A percentile compares a stretch with the other conserved stretches of the same genome.
Conservation (phyloP, 1,140 invertebrate genomes). For the Eumaeus atala region DNA sequence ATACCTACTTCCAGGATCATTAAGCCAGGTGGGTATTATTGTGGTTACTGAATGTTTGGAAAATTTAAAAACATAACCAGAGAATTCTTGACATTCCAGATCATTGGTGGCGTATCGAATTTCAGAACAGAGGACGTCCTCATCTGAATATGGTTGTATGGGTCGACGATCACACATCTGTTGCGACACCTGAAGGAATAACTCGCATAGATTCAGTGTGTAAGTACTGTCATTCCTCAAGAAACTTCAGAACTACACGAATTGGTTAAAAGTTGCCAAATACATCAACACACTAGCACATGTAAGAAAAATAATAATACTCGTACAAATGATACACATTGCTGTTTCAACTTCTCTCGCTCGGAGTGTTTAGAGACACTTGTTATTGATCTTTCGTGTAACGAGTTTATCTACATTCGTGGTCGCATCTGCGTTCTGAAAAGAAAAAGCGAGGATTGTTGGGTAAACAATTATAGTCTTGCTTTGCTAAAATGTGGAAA, state of each 20-base stretch:
- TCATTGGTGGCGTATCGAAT: conserved; percentile 32
- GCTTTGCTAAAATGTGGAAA: conserved; percentile 23
- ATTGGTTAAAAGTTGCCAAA: conserved; percentile 26
- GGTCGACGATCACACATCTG: conserved; percentile 21
- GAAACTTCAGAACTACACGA: conserved; percentile 19
- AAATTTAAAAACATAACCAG: no score
- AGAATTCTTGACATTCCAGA: no score
- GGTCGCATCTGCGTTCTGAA: no score
- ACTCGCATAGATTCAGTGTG: conserved; percentile 16
- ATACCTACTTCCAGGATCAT: no score
- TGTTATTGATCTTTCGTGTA: conserved; percentile 17
- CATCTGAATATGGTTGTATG: conserved; percentile 34
- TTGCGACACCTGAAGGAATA: conserved; percentile 26
- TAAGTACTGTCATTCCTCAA: conserved; percentile 15
- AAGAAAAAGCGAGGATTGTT: no score
- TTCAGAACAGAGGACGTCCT: conserved; percentile 34
- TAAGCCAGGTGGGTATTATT: no score
- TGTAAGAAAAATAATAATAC: conserved; percentile 28
- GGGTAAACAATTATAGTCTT: conserved; percentile 19
- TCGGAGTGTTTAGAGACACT: conserved; percentile 19
- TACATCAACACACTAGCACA: conserved; percentile 23
- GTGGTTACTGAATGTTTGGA: no score
- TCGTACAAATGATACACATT: no score
- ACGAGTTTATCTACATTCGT: conserved; percentile 26
- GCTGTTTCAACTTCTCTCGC: conserved; percentile 28